Evolutionary conservation across 2,113 vertebrate genomes (phyloP), one percentile per base, ranked within the genome.

Genomic region (Dasypus novemcinctus): DNA sequence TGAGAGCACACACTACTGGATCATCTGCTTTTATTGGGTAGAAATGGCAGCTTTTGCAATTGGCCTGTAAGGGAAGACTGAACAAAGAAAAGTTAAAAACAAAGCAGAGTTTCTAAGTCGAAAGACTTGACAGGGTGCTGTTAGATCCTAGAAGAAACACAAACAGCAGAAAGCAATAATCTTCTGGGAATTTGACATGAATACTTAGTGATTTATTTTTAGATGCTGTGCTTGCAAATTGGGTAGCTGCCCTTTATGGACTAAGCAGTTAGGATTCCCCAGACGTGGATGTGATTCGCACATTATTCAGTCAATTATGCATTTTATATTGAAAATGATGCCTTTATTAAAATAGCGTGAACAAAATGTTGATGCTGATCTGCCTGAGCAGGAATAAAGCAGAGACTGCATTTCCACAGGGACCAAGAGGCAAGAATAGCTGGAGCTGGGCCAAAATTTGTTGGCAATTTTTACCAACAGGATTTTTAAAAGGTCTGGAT

Each of bases 241-340:
- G 23, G 49, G 21, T 6, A 36, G 5, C 23, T n/a, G 43, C 75
- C 75, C 25, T 91, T 74, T 36, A n/a, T 61, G 69, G 33, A 78
- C 31, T 41, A 18, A 5, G 52, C 43, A 64, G 54, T 52, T 74
- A 61, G 54, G 75, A 63, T 49, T 96, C 54, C 63, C 43, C 41
- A 64, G 79, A 61, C 6, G 0, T 25, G 38, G 66, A 59, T 76
- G 92, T 95, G 87, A 83, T 71, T 79, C 84, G 84, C 15, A 64
- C 52, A 17, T 9, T 69, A 78, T 83, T 95, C 63, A 79, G 29
- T 79, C 75, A n/a, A 81, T 92, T 95, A 87, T 5, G 4, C 7
- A 66, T 95, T 97, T 88, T 92, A 63, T 80, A 36, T 66, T 71
- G 57, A 75, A 90, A 95, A 90, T 9, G 57, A 69, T 90, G 87